Percentiles rank a stretch among this genome's conserved stretches.
These are phyloP conservation scores for Orestias chungarensis DNA, from an alignment of 2,797 vertebrate genomes.

Conservation along the genomic window DNA sequence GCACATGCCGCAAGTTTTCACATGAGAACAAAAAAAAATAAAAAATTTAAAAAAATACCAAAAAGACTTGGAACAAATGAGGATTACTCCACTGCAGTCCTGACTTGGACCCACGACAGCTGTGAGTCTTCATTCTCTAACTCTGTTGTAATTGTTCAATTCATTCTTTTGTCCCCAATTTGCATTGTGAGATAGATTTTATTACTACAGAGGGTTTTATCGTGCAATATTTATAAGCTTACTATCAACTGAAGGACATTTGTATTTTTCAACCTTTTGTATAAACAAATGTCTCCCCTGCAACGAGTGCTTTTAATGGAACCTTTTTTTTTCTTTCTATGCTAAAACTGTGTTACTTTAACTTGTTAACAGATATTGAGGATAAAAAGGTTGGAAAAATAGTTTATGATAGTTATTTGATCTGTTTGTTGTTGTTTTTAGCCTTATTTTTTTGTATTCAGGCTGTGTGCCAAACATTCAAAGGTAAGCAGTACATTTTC, in stretches of 20 bases:
- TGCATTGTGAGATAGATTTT: neutral
- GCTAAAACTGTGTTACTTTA: neutral
- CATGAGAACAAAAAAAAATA: constrained; percentile 47
- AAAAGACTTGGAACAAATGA: constrained; percentile 35
- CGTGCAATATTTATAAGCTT: neutral
- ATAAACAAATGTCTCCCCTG: neutral
- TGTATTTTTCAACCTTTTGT: neutral
- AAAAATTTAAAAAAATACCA: constrained; percentile 39
- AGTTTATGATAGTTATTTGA: neutral
- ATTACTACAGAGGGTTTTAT: neutral
- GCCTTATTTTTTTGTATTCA: neutral
- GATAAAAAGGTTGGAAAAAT: neutral
- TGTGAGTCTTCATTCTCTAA: constrained; percentile 11
- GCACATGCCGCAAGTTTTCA: constrained; percentile 28
- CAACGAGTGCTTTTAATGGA: neutral
- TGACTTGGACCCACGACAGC: constrained; percentile 29
- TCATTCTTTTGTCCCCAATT: neutral
- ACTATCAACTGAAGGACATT: neutral
- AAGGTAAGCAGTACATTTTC: neutral
- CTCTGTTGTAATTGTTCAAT: neutral
- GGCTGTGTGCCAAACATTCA: neutral
- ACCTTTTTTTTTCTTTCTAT: neutral
- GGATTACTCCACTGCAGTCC: neutral
- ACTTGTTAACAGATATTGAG: neutral
- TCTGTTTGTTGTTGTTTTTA: neutral